These are phyloP conservation scores for Athene cunicularia DNA, from an alignment of 2,113 vertebrate species.

Conservation along the genomic window DNA sequence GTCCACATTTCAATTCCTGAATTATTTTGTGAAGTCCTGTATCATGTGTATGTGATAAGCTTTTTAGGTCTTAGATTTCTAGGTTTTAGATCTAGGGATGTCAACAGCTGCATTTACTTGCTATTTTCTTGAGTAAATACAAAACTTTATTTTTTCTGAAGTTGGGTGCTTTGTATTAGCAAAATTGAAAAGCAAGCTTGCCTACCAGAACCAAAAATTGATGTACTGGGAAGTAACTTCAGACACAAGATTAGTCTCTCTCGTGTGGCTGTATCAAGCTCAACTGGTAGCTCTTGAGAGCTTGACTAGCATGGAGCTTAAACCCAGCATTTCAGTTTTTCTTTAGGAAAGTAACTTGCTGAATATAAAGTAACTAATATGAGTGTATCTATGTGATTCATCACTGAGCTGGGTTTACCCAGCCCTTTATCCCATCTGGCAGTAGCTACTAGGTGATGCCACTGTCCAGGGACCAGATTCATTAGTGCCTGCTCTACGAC, in stretches of 20 bases:
- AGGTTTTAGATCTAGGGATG: not conserved
- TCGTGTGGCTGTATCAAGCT: not conserved
- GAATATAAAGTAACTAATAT: not conserved
- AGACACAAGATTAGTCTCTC: not conserved
- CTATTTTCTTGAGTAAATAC: not conserved
- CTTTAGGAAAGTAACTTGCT: not conserved
- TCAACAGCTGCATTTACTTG: not conserved
- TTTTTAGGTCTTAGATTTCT: not conserved
- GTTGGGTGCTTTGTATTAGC: not conserved
- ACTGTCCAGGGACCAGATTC: not conserved
- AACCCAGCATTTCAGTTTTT: not conserved
- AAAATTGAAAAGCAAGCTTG: not conserved
- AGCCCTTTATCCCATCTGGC: not conserved
- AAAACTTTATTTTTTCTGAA: not conserved
- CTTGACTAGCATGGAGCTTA: not conserved
- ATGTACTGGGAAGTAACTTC: not conserved
- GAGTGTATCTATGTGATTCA: accelerated
- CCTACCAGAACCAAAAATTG: not conserved
- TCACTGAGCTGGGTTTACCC: not conserved
- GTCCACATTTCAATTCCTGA: not conserved
- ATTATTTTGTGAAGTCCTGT: not conserved
- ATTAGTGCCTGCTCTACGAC: not conserved
- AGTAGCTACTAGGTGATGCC: not conserved
- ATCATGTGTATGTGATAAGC: not conserved
- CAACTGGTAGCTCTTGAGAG: not conserved